Percentiles rank a stretch among this genome's conserved stretches.
These are phyloP conservation scores for Madoqua kirkii DNA, from an alignment of 2,113 vertebrate genomes.

Conservation along the genomic window DNA sequence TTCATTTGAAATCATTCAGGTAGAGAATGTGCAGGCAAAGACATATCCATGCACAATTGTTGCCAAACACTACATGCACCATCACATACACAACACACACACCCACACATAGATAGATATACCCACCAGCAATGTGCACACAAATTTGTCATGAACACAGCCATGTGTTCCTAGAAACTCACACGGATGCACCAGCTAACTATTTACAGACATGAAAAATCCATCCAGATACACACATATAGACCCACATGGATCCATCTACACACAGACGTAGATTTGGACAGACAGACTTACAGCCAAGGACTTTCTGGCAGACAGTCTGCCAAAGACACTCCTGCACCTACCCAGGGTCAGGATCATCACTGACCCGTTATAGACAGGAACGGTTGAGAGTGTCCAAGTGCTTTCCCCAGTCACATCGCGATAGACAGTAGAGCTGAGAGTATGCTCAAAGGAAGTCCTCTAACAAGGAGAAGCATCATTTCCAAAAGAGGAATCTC, in stretches of 20 bases:
- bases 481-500: background rate
- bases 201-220: background rate
- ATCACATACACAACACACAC: background rate
- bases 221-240: background rate
- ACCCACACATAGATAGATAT: background rate
- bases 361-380: background rate
- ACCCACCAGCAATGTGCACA: background rate
- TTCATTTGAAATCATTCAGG: background rate
- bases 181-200: background rate
- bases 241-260: background rate
- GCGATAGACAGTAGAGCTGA: background rate
- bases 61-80: background rate
- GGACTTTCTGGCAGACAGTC: background rate
- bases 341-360: background rate
- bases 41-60: fast-evolving
- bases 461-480: background rate
- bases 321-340: background rate
- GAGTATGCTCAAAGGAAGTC: background rate
- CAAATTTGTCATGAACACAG: background rate
- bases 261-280: background rate
- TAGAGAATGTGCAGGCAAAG: background rate
- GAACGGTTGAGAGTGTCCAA: background rate
- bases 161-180: background rate
- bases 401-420: background rate
- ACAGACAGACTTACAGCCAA: background rate